These are phyloP conservation scores for Falco columbarius DNA, from an alignment of 2,797 vertebrate species.

Conservation along the genomic window DNA sequence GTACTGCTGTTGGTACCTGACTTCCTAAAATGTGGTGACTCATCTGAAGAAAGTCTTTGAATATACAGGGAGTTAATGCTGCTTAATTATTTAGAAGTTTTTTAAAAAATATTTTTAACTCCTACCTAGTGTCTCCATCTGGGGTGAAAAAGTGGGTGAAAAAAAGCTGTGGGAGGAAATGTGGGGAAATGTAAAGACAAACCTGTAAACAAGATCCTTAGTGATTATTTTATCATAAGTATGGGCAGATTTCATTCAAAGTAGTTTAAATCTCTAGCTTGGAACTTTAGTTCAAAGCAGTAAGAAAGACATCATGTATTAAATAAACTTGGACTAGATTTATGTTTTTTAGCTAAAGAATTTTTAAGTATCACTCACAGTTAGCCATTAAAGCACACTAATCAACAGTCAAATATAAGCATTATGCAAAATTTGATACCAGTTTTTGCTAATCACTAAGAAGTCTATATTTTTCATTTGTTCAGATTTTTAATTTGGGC, in stretches of 20 bases:
- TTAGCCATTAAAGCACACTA: neutral
- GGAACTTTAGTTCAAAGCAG: neutral
- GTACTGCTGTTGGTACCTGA: neutral
- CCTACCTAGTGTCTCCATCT: neutral
- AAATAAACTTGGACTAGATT: neutral
- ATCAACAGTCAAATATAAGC: neutral
- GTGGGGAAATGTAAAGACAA: neutral
- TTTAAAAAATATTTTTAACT: neutral
- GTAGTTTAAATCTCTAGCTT: neutral
- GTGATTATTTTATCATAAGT: neutral
- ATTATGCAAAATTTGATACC: neutral
- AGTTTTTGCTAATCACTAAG: neutral
- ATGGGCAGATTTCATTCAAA: neutral
- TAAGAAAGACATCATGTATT: neutral
- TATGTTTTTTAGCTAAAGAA: neutral
- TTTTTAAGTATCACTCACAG: neutral
- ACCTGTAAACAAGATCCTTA: neutral
- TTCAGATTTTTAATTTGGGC: neutral
- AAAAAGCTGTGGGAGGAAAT: neutral
- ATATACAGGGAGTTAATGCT: neutral
- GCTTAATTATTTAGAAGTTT: neutral
- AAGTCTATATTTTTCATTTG: neutral
- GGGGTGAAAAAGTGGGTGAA: neutral
- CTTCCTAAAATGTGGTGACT: neutral
- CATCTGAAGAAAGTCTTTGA: neutral